Conservation (phyloP, 1,140 invertebrate genomes). For the Rhopalosiphum padi region DNA sequence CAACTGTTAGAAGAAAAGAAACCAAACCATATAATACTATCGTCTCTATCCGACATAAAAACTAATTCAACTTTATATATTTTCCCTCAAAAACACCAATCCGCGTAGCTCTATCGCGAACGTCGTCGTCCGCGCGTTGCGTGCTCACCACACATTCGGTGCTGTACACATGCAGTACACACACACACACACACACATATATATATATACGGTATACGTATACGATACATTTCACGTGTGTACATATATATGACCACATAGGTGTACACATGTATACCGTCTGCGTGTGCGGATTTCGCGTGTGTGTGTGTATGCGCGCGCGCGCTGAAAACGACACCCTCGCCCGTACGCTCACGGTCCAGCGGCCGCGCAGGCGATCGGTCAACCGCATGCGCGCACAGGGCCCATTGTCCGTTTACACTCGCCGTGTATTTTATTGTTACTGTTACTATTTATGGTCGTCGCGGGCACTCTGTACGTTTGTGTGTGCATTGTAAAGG, state of each 20-base stretch:
- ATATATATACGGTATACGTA: not conserved
- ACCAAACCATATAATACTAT: too few relatives aligned
- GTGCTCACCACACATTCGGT: not conserved
- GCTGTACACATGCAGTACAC: not conserved
- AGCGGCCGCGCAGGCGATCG: slow-evolving; percentile 21
- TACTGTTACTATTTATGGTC: not conserved
- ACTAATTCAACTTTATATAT: too few relatives aligned
- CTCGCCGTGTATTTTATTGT: not conserved
- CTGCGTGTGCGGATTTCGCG: not conserved
- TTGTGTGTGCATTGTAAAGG: not conserved
- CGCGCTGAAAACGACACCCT: slow-evolving; percentile 43
- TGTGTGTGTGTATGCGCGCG: not conserved
- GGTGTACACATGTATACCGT: too few relatives aligned
- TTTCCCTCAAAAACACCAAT: too few relatives aligned
- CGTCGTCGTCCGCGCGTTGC: not conserved
- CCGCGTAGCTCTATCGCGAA: not conserved
- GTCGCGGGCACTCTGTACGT: not conserved
- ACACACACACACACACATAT: too few relatives aligned
- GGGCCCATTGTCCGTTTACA: slow-evolving; percentile 43
- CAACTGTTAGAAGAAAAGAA: too few relatives aligned
- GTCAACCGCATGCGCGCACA: slow-evolving; percentile 35
- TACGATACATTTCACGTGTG: not conserved
- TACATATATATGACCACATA: not conserved
- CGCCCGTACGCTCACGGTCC: slow-evolving; percentile 38
- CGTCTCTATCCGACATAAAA: too few relatives aligned